Conservation (phyloP, 2,113 vertebrate genomes). For the Tyto alba region DNA sequence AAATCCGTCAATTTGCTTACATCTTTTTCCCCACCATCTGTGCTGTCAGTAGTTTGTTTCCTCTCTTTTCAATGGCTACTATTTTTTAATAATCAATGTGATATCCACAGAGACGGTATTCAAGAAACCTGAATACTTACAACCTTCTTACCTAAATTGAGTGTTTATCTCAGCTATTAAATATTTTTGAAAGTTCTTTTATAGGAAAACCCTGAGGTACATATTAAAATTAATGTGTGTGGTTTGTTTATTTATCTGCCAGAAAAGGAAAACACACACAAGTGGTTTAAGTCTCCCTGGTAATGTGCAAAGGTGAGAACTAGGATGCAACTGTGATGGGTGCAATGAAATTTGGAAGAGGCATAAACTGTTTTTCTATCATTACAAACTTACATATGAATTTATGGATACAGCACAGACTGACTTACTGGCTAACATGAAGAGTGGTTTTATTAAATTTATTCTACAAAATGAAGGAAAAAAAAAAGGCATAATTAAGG, state of each 20-base stretch:
- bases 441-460: background rate
- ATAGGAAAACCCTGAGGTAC: constrained; percentile 28
- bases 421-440: background rate
- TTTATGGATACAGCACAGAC: background rate
- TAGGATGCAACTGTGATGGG: background rate
- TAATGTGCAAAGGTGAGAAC: background rate
- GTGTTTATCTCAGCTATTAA: constrained; percentile 37
- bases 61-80: background rate
- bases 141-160: constrained; percentile 28
- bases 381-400: fast-evolving
- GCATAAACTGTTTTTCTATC: background rate
- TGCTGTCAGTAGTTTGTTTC: background rate
- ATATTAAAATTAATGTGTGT: constrained; percentile 52
- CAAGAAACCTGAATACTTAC: background rate
- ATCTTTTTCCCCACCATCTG: background rate
- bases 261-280: background rate
- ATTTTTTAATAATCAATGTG: background rate
- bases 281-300: background rate
- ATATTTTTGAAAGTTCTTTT: constrained; percentile 35
- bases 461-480: background rate
- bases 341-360: background rate
- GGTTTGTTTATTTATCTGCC: constrained; percentile 35
- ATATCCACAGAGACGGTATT: background rate
- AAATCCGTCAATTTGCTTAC: background rate
- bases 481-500: background rate